Conservation (phyloP, 2,797 vertebrate species). For the Thalassophryne amazonica region DNA sequence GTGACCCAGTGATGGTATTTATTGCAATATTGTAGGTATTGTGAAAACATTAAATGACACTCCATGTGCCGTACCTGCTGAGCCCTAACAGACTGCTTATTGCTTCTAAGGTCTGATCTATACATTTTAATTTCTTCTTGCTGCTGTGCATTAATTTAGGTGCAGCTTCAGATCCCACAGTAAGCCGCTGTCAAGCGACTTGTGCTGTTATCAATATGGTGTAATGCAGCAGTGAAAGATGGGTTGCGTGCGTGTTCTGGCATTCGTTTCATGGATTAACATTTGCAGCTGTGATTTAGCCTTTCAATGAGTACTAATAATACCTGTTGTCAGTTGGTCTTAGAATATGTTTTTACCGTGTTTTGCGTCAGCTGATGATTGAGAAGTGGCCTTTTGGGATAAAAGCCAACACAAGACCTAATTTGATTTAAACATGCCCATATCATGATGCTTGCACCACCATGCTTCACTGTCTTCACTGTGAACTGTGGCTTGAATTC, state of each 20-base stretch:
- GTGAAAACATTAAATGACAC: too few species aligned
- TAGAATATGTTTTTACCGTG: neutral
- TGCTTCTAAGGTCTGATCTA: neutral
- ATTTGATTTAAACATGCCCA: too few species aligned
- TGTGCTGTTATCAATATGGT: constrained; percentile 42
- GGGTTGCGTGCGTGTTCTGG: constrained; percentile 33
- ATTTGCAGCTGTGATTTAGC: constrained; percentile 2
- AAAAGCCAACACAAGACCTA: too few species aligned
- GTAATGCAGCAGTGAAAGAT: constrained; percentile 43
- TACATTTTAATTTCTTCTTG: neutral
- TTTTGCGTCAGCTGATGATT: constrained; percentile 7
- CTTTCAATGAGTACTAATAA: constrained; percentile 27
- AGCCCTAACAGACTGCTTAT: too few species aligned
- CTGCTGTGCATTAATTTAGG: constrained; percentile 13
- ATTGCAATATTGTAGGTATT: too few species aligned
- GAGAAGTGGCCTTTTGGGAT: neutral
- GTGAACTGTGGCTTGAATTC: too few species aligned
- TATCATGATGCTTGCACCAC: too few species aligned
- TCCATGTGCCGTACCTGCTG: too few species aligned
- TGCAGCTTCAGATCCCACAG: constrained; percentile 3
- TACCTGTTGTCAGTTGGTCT: constrained; percentile 9
- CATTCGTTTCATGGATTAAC: constrained; percentile 52
- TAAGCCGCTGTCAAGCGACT: constrained; percentile 3
- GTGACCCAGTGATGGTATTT: too few species aligned
- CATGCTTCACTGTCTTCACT: too few species aligned